Evolutionary conservation across 2,797 vertebrate genomes (phyloP), one percentile per base, ranked within the genome.

Genomic region (Hypotaenidia okinawae): DNA sequence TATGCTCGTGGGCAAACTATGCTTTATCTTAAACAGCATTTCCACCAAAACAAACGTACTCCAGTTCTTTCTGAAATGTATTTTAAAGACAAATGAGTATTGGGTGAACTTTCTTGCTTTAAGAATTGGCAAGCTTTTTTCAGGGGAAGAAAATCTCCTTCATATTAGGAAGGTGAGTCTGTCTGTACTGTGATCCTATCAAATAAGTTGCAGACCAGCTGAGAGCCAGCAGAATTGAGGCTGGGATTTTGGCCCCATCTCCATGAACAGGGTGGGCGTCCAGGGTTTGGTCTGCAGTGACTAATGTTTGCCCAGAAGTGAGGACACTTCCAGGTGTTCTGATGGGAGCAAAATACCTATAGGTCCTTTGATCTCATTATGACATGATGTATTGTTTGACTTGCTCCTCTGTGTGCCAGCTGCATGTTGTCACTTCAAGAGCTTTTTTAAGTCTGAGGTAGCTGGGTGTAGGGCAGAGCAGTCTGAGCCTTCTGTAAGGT

Each of bases 11-110:
- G n/a, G 61, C 43, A 92, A 93, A 64, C 14, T 79, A 15, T 68
- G 45, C 54, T 85, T 90, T 90, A 47, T 87, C 62, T 89, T 63
- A 81, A 83, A 81, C 73, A 84, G 25, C 13, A 41, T 45, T 62
- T 59, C 58, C 49, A 74, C 52, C 35, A 93, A 74, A 94, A 89
- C 41, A 91, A 84, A 80, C 37, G 13, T 51, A 84, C 8, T 51
- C 8, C 10, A 22, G 57, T 73, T 82, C 47, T 62, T 89, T 83
- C 66, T 82, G 66, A 64, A 79, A 57, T 74, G 17, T 43, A 35
- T 51, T 73, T 10, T 4, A 32, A 21, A 4, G 21, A 9, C 43
- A 15, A 41, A 54, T 10, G 27, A 4, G 11, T 49, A 33, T 79
- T 32, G 14, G 45, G 23, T 72, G 32, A 73, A 74, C 13, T 76